Evolutionary conservation across 1,140 invertebrate genomes (phyloP).

Genomic region (Manduca sexta): DNA sequence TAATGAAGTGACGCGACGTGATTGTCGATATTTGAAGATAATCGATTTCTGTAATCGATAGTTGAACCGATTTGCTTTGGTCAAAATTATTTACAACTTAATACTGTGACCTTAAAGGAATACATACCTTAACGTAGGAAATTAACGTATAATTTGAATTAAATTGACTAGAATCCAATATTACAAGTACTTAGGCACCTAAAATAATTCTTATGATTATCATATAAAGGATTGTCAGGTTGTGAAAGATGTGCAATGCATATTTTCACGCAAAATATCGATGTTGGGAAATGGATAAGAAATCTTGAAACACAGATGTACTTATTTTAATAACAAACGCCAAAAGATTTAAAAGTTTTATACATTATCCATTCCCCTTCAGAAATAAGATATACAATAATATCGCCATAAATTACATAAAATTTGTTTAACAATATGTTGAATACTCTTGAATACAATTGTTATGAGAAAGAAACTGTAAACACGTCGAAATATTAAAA

Average conservation of each 20-base stretch:
- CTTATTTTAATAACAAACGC: too few relatives aligned
- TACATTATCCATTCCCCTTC: too few relatives aligned
- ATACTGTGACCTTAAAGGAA: constrained; percentile 1
- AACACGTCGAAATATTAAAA: too few relatives aligned
- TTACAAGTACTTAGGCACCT: constrained; percentile 23
- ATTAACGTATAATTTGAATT: constrained; percentile 17
- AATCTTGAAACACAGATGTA: too few relatives aligned
- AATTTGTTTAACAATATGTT: not conserved
- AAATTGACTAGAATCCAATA: constrained; percentile 50
- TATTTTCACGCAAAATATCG: too few relatives aligned
- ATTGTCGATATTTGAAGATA: not conserved
- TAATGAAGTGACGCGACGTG: not conserved
- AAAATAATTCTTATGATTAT: constrained; percentile 12
- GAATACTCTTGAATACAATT: not conserved
- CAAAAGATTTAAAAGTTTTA: too few relatives aligned
- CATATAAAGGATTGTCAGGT: too few relatives aligned
- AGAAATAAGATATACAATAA: too few relatives aligned
- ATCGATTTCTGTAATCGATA: not conserved
- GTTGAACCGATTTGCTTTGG: not conserved
- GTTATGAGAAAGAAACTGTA: too few relatives aligned
- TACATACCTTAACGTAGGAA: not conserved
- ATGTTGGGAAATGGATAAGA: too few relatives aligned
- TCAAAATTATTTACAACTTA: constrained; percentile 2
- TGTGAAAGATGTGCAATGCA: not conserved
- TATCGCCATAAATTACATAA: not conserved